Percentiles rank a stretch among this genome's conserved stretches.
Evolutionary conservation across 2,113 vertebrate genomes (phyloP).

Genomic region (Semnornis frantzii): DNA sequence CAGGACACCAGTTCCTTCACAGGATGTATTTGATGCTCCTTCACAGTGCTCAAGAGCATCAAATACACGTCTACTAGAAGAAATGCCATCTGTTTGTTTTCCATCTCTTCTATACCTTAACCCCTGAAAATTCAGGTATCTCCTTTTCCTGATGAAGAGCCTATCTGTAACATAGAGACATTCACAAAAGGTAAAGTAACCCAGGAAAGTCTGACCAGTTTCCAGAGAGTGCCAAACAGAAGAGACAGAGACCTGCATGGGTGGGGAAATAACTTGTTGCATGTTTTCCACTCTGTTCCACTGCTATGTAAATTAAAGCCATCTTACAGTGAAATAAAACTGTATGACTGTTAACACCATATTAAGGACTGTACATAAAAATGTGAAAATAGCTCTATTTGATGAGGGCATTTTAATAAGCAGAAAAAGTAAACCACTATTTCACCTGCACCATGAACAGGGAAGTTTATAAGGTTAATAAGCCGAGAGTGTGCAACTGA

Average conservation of each 20-base stretch:
- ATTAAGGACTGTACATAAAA: not conserved
- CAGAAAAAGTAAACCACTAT: not conserved
- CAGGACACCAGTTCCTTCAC: not conserved
- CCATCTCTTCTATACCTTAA: not conserved
- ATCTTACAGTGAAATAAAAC: not conserved
- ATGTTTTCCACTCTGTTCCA: not conserved
- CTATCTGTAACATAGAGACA: not conserved
- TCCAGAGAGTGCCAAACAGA: not conserved
- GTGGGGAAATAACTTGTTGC: not conserved
- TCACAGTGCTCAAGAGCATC: not conserved
- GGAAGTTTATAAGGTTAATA: not conserved
- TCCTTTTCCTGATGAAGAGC: not conserved
- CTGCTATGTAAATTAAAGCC: not conserved
- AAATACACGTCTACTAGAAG: not conserved
- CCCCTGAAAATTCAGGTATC: not conserved
- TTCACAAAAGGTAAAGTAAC: not conserved
- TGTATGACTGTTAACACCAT: not conserved
- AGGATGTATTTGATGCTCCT: too few relatives aligned
- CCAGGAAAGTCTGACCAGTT: not conserved
- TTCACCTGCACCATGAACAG: not conserved
- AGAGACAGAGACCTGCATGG: not conserved
- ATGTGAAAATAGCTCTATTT: not conserved
- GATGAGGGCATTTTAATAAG: slow-evolving; percentile 24
- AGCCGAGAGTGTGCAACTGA: not conserved
- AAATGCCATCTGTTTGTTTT: not conserved